phyloP scores from a whole-genome alignment of 2,797 vertebrate species.

The Cryptoprocta ferox region DNA sequence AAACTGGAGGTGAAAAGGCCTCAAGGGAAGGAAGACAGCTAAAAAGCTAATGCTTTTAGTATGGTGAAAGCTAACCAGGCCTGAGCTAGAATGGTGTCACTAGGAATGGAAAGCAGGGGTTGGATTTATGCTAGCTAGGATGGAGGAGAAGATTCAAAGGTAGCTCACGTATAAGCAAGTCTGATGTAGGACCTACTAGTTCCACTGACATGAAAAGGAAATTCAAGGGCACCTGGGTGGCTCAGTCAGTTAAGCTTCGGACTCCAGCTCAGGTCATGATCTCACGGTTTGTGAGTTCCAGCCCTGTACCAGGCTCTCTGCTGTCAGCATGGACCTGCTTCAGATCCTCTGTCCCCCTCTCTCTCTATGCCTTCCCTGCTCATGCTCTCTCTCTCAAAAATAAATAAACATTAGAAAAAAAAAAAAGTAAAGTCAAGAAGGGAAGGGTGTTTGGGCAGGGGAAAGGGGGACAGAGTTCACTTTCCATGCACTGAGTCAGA shows the following conservation, averaged over 20 bases:
- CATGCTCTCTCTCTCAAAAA: too few relatives aligned
- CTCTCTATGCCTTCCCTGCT: too few relatives aligned
- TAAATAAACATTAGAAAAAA: too few relatives aligned
- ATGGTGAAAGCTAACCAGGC: constrained; percentile 1
- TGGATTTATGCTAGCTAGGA: neutral
- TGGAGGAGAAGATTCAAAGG: neutral
- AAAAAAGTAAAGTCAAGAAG: neutral
- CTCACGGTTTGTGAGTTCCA: too few relatives aligned
- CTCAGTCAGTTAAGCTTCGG: too few relatives aligned
- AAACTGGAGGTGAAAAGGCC: neutral
- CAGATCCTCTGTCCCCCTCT: too few relatives aligned
- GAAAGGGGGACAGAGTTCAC: neutral
- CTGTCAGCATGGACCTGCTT: too few relatives aligned
- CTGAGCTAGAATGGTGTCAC: neutral
- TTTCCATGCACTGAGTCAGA: neutral
- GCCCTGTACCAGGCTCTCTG: too few relatives aligned
- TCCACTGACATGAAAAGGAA: neutral
- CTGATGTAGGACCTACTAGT: neutral
- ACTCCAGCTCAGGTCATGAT: too few relatives aligned
- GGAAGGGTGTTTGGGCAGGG: neutral
- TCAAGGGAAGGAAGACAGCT: neutral
- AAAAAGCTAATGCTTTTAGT: neutral
- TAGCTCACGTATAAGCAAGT: neutral
- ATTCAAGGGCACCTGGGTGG: neutral
- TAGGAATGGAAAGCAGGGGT: neutral